phyloP scores from a whole-genome alignment of 2,888 invertebrate genomes.

The Metacarcinus magister region DNA sequence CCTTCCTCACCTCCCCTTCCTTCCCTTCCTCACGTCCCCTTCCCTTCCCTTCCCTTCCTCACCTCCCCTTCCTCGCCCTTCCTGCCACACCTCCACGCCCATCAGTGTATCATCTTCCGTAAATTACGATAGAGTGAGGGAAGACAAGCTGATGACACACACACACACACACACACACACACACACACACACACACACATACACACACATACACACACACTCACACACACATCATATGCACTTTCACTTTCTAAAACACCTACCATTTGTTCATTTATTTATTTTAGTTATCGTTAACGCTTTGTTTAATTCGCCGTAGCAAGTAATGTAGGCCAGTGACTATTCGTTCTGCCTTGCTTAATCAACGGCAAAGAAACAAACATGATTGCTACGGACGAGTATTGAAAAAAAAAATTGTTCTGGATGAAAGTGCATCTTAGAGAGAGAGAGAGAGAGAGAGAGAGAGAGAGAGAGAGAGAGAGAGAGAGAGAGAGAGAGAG shows the following conservation, averaged over 20 bases:
- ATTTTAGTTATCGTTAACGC: neutral
- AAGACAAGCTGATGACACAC: neutral
- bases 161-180: constrained; percentile 37
- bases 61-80: no score
- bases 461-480: constrained; percentile 18
- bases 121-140: neutral
- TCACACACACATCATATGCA: neutral
- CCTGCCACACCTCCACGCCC: neutral
- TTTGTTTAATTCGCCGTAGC: constrained; percentile 1
- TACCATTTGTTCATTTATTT: neutral
- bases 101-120: neutral
- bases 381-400: neutral
- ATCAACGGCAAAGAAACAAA: neutral
- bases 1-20: no score
- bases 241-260: neutral
- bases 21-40: no score
- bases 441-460: neutral
- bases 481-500: constrained; percentile 35
- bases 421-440: neutral
- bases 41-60: no score
- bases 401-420: neutral
- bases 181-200: constrained; percentile 28
- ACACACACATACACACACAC: constrained; percentile 43
- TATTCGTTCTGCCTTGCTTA: neutral
- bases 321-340: neutral